Percentiles rank a stretch among this genome's conserved stretches.
These are phyloP conservation scores for Hoplostethus atlanticus DNA, from an alignment of 2,797 vertebrate genomes.

Conservation along the genomic window DNA sequence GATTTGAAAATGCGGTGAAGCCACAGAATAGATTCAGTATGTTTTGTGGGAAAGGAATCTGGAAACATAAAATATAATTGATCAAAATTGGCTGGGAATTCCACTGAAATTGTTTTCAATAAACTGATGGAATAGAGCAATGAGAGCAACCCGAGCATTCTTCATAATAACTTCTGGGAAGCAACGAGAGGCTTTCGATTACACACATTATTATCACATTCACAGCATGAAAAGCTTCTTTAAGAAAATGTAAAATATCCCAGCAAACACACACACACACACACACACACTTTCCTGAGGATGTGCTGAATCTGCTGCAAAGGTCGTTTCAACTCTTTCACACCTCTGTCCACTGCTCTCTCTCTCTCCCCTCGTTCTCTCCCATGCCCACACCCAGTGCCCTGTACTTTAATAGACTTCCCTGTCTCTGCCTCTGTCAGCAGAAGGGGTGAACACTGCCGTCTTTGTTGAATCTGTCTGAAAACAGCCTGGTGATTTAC, in stretches of 20 bases:
- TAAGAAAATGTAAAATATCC: constrained; percentile 11
- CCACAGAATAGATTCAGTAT: constrained; percentile 30
- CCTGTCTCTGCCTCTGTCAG: constrained; percentile 61
- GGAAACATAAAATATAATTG: neutral
- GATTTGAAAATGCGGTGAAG: neutral
- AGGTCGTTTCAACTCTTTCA: constrained; percentile 36
- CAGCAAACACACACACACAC: constrained; percentile 1
- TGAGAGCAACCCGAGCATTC: constrained; percentile 24
- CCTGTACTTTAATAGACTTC: constrained; percentile 52
- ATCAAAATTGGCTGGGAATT: constrained; percentile 3
- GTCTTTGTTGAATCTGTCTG: constrained; percentile 79
- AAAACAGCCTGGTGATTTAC: constrained; percentile 72
- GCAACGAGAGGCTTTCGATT: neutral
- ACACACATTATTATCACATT: constrained; percentile 16
- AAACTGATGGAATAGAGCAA: neutral
- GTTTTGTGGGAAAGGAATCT: neutral
- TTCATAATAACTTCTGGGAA: constrained; percentile 34
- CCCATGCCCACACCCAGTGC: constrained; percentile 44
- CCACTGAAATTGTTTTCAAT: constrained; percentile 5
- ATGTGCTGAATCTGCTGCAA: constrained; percentile 25
- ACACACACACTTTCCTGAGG: constrained; percentile 26
- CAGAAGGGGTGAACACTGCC: constrained; percentile 73
- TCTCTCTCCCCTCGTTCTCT: constrained; percentile 19
- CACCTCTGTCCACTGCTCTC: constrained; percentile 26
- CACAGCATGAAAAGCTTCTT: constrained; percentile 13